Base-by-base conservation (phyloP, 1,140 invertebrate species). In the Ostrea denselamellosa region DNA sequence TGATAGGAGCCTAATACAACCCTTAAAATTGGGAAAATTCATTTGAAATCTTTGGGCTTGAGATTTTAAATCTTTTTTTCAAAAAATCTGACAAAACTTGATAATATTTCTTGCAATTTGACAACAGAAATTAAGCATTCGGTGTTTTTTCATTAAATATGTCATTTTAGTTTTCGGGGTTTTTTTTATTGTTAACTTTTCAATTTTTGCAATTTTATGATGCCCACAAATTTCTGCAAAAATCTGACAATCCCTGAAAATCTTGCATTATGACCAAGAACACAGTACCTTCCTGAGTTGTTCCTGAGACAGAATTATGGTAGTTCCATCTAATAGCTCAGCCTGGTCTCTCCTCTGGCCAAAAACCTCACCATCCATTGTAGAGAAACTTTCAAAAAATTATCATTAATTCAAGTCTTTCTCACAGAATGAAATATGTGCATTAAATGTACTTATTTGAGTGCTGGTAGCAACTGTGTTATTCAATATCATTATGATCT, bases 221-320 rank as follows among this genome's bases (percentile, higher is more conserved):
- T 10, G 12, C 14, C 14, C 22, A 77, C 0, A 77, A 77, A 77
- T n/a, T 8, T 44, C 10, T 9, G 34, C 34, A 77, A 44, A 28
- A 44, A 25, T 9, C 3, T 12, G 68, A 28, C 34, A 25, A 28
- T 17, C 19, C 5, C 65, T 8, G 65, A 68, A n/a, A 77, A 22
- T 77, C 19, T 14, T 77, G 17, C 8, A 28, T 28, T 25, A 12
- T 77, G 25, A n/a, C 25, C 0, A 0, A 81, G 22, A 19, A 22
- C 22, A 65, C 22, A 14, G 22, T 81, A 51, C 83, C 83, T 62
- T 85, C 9, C 81, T 96, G 8, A 99, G 95, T 86, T 97, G 96
- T 82, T 97, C 96, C 83, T 99, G 95, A 58, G 97, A 96, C 88
- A 99, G 96, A 89, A 97, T 96, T 2, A 98, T 96, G 7, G 98